These are phyloP conservation scores for Empis stercorea DNA, from an alignment of 2,888 invertebrate genomes.

Conservation along the genomic window DNA sequence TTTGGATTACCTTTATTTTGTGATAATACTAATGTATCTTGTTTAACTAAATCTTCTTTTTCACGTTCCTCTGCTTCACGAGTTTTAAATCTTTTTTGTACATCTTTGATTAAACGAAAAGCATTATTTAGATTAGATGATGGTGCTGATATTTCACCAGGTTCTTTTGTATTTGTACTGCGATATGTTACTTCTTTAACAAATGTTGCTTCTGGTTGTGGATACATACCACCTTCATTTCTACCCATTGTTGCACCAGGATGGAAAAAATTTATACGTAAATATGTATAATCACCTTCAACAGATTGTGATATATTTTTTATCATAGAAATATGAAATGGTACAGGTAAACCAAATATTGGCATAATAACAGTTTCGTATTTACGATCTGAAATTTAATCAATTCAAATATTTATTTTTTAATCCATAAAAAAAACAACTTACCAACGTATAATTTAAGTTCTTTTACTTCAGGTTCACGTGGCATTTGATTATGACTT, in stretches of 20 bases:
- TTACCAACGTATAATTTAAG: slow-evolving; percentile 88
- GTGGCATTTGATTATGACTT: slow-evolving; percentile 80
- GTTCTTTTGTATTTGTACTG: slow-evolving; percentile 94
- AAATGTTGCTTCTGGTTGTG: slow-evolving; percentile 92
- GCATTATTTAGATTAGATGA: slow-evolving; percentile 94
- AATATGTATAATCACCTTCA: slow-evolving; percentile 91
- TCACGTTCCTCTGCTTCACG: slow-evolving; percentile 97
- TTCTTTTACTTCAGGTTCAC: slow-evolving; percentile 84
- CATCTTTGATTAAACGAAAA: slow-evolving; percentile 95
- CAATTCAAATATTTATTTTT: too few relatives aligned
- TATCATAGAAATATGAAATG: slow-evolving; percentile 97
- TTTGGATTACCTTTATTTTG: slow-evolving; percentile 96
- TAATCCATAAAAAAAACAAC: slow-evolving; percentile 21
- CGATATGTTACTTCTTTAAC: slow-evolving; percentile 98
- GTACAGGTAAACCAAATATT: slow-evolving; percentile 89
- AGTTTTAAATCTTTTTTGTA: slow-evolving; percentile 96
- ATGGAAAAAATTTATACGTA: slow-evolving; percentile 96
- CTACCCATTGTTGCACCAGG: slow-evolving; percentile 94
- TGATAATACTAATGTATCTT: slow-evolving; percentile 87
- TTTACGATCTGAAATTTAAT: slow-evolving; percentile 65
- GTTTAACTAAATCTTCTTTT: slow-evolving; percentile 97
- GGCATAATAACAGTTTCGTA: slow-evolving; percentile 98
- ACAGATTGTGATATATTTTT: slow-evolving; percentile 98
- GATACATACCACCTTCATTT: slow-evolving; percentile 80
- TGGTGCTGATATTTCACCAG: slow-evolving; percentile 86